phyloP scores from a whole-genome alignment of 2,113 vertebrate species.

The Ploceus nigricollis region DNA sequence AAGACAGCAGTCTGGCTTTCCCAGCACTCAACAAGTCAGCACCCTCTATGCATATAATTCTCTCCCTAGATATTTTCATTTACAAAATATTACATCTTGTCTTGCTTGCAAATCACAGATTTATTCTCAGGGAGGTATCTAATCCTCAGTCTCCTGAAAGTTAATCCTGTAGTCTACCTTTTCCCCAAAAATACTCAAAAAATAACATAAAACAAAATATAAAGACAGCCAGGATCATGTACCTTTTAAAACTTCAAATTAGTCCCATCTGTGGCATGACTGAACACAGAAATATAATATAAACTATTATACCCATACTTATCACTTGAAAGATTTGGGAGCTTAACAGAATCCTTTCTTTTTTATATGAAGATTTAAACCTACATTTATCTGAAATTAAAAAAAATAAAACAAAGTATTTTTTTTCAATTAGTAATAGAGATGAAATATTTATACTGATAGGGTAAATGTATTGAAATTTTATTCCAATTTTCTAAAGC shows the following conservation, averaged over 20 bases:
- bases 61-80: neutral
- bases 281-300: slow-evolving; percentile 33
- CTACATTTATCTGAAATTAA: neutral
- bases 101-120: slow-evolving; percentile 28
- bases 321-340: neutral
- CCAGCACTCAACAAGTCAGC: slow-evolving; percentile 34
- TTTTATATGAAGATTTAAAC: neutral
- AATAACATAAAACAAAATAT: slow-evolving; percentile 49
- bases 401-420: neutral
- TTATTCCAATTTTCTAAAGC: neutral
- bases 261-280: slow-evolving; percentile 52
- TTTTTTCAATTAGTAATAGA: neutral
- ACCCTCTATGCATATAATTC: neutral
- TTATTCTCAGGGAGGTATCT: slow-evolving; percentile 45
- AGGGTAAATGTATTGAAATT: neutral
- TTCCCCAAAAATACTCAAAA: slow-evolving; percentile 29
- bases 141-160: slow-evolving; percentile 40
- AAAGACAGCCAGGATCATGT: slow-evolving; percentile 40
- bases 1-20: slow-evolving; percentile 5
- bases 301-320: neutral
- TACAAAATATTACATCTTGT: slow-evolving; percentile 18
- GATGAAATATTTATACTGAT: neutral
- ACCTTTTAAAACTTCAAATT: slow-evolving; percentile 57
- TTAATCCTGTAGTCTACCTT: slow-evolving; percentile 44
- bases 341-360: neutral